Evolutionary conservation across 2,797 vertebrate genomes (phyloP), one percentile per base, ranked within the genome.

Genomic region (Heliangelus exortis): DNA sequence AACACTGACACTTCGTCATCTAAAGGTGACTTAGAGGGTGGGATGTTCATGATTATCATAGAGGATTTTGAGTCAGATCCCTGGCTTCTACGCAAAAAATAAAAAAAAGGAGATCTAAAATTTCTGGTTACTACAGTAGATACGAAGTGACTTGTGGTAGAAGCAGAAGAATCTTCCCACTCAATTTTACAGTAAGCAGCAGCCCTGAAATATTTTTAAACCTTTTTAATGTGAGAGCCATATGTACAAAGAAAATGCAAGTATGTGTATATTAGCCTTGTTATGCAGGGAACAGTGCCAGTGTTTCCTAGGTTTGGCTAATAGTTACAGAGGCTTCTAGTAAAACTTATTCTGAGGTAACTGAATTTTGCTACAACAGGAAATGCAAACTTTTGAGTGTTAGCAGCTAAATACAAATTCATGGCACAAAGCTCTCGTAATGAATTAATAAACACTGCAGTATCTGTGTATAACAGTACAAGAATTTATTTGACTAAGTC

Each of bases 171-270:
- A 61, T 81, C 83, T 86, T 91, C 53, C 71, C 36, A 61, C 90
- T 87, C 12, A 0, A 31, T 53, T 91, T 69, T 78, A 33, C 66
- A 69, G 43, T 73, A 28, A 91, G 71, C 85, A 87, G 67, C 69
- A 93, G 77, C 59, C 77, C 63, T 95, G 76, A 67, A 90, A 48
- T 81, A 84, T 86, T 80, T 94, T 86, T 76, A 88, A 88, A 55
- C 62, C 19, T 72, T 80, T 83, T 78, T 51, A 76, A 57, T 69
- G 50, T 68, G 91, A 81, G 66, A 68, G 50, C 57, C 51, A 34
- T 87, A 75, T 1, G 2, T 43, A 55, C 61, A 86, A 84, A 84
- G 84, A 29, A 68, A 47, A 58, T 61, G 5, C 33, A 89, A 69
- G 68, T 61, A 47, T 69, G 53, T 55, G 16, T 86, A 39, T 66